Evolutionary conservation across 2,797 vertebrate species (phyloP).

Genomic region (Argyrosomus regius): DNA sequence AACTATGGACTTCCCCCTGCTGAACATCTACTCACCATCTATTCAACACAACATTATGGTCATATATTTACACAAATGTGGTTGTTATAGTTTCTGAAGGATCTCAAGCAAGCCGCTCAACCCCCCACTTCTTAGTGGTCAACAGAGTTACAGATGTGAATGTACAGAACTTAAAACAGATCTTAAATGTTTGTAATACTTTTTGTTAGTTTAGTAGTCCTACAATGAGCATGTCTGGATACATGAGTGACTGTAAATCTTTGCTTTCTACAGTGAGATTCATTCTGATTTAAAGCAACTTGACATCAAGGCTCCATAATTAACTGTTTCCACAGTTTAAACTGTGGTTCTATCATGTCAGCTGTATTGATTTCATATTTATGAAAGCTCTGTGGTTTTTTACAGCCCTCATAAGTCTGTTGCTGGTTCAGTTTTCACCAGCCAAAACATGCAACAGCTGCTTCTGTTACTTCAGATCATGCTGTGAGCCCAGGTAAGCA

Average conservation of each 20-base stretch:
- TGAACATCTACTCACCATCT: not conserved
- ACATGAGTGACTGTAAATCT: not conserved
- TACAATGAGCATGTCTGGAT: not conserved
- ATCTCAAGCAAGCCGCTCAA: not conserved
- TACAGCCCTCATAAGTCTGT: not conserved
- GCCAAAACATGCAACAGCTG: conserved; percentile 41
- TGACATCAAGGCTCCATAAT: not conserved
- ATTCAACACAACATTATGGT: conserved; percentile 23
- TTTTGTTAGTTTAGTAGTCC: not conserved
- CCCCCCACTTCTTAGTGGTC: not conserved
- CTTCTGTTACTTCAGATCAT: conserved; percentile 15
- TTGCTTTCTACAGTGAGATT: not conserved
- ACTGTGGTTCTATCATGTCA: not conserved
- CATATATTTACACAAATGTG: conserved; percentile 39
- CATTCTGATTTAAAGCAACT: not conserved
- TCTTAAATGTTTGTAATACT: too few species aligned
- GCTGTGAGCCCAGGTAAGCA: conserved; percentile 28
- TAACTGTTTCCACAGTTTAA: not conserved
- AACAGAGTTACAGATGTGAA: not conserved
- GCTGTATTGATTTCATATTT: not conserved
- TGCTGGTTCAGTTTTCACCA: not conserved
- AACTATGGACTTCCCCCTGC: conserved; percentile 17
- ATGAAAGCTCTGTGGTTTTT: conserved; percentile 8
- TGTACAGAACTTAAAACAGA: not conserved
- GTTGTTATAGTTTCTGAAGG: conserved; percentile 22